Percentiles rank a stretch among this genome's conserved stretches.
These are phyloP conservation scores for Embiotoca jacksoni DNA, from an alignment of 2,113 vertebrate species.

Conservation along the genomic window DNA sequence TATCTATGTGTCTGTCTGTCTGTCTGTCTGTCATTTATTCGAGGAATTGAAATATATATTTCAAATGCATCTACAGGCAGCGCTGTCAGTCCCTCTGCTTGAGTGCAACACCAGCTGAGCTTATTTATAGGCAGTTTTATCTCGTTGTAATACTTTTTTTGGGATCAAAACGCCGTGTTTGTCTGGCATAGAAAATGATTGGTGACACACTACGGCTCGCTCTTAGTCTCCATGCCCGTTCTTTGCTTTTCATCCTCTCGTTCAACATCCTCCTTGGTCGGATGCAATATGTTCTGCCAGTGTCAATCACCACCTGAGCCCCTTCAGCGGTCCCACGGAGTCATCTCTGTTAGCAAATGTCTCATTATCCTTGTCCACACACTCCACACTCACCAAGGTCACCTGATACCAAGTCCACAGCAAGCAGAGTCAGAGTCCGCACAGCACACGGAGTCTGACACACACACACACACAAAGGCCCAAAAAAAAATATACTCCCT, in stretches of 20 bases:
- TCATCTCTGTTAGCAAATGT: conserved; percentile 53
- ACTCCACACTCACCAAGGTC: conserved; percentile 72
- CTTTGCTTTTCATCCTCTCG: conserved; percentile 25
- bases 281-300: conserved; percentile 19
- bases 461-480: not conserved
- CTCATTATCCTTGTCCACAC: conserved; percentile 74
- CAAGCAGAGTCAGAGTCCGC: conserved; percentile 54
- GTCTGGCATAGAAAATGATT: conserved; percentile 37
- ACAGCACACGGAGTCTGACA: conserved; percentile 26
- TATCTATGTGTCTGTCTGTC: no score
- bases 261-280: conserved; percentile 13
- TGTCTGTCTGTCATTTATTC: conserved; percentile 44
- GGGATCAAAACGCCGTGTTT: conserved; percentile 62
- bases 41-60: conserved; percentile 39
- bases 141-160: conserved; percentile 65
- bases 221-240: not conserved
- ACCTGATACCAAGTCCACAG: conserved; percentile 39
- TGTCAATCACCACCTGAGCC: conserved; percentile 39
- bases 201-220: conserved; percentile 33
- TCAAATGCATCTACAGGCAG: conserved; percentile 50
- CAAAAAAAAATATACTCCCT: not conserved
- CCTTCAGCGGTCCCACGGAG: conserved; percentile 40
- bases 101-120: conserved; percentile 51
- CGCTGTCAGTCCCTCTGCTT: conserved; percentile 49
- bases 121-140: conserved; percentile 75